Evolutionary conservation across 1,140 invertebrate species (phyloP).

Genomic region (Ostrea denselamellosa): DNA sequence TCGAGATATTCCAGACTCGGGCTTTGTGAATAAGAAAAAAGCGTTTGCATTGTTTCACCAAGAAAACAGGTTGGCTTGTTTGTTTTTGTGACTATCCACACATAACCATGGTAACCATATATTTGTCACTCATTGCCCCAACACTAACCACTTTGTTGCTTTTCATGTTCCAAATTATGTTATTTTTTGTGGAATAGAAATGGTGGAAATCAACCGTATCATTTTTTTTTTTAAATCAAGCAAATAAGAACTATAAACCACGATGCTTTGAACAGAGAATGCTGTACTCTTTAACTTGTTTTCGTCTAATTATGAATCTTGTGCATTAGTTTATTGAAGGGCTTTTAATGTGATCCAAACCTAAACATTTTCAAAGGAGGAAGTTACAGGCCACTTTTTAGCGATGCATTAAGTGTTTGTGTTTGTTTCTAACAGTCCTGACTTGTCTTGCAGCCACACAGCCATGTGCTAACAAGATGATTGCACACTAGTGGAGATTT

Average conservation of each 20-base stretch:
- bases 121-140: neutral
- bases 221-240: neutral
- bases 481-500: neutral
- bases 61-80: constrained; percentile 83
- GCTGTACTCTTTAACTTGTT: no score
- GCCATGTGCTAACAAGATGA: neutral
- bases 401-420: neutral
- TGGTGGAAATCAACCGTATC: neutral
- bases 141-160: neutral
- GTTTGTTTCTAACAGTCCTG: neutral
- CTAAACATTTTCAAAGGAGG: neutral
- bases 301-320: no score
- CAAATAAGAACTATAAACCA: neutral
- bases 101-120: neutral
- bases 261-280: neutral
- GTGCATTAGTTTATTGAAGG: no score
- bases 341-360: no score
- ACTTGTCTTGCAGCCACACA: neutral
- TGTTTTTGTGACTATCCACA: neutral
- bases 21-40: constrained; percentile 98
- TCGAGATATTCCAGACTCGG: constrained; percentile 93
- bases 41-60: constrained; percentile 99
- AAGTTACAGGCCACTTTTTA: neutral
- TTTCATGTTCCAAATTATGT: neutral
- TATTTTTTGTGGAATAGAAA: constrained; percentile 18